Conservation (phyloP, 1,140 invertebrate genomes). For the Cylas formicarius region DNA sequence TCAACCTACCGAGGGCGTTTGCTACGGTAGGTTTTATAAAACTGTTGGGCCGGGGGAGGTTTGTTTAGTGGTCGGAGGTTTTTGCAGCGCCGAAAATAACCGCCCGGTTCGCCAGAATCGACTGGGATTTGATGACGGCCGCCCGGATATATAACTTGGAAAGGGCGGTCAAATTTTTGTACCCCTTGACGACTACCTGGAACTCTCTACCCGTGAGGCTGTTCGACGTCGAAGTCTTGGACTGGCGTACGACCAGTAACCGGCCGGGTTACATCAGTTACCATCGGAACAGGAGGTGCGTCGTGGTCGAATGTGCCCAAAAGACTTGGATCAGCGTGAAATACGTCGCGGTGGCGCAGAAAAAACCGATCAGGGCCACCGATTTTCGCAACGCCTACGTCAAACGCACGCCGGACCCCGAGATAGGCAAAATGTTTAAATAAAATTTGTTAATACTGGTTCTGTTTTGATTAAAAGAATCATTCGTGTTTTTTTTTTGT, state of each 20-base stretch:
- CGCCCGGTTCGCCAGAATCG: constrained; percentile 50
- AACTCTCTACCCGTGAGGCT: constrained; percentile 52
- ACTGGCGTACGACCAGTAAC: constrained; percentile 27
- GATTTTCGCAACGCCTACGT: constrained; percentile 68
- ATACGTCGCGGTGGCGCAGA: constrained; percentile 51
- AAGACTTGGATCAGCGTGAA: constrained; percentile 51
- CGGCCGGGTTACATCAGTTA: constrained; percentile 46
- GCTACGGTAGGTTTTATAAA: constrained; percentile 55
- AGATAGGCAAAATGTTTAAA: no score
- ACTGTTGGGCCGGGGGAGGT: neutral
- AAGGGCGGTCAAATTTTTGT: constrained; percentile 57
- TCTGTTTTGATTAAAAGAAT: no score
- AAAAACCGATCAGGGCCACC: constrained; percentile 51
- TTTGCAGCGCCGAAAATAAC: constrained; percentile 66
- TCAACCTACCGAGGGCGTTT: constrained; percentile 55
- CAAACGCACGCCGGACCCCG: no score
- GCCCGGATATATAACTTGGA: constrained; percentile 57
- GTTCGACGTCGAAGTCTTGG: constrained; percentile 48
- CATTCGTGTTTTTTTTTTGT: no score
- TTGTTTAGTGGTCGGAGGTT: neutral
- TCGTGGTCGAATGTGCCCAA: constrained; percentile 54
- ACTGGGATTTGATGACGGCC: constrained; percentile 56
- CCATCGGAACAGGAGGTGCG: constrained; percentile 43
- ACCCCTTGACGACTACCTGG: constrained; percentile 54
- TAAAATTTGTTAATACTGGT: no score